phyloP scores from a whole-genome alignment of 2,888 invertebrate species.

The Drosophila ezoana region DNA sequence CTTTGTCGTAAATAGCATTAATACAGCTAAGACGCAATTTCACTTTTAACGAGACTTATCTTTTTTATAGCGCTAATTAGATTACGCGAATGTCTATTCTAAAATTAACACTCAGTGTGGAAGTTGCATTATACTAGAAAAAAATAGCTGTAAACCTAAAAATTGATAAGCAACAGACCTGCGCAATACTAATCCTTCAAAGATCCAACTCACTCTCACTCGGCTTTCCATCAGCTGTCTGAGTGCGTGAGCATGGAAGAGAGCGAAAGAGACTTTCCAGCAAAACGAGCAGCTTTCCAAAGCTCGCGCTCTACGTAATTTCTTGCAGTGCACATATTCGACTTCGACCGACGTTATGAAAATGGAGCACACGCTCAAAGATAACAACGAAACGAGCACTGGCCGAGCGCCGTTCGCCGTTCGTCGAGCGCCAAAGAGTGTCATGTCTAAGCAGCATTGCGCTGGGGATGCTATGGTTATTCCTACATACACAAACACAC shows the following conservation, averaged over 20 bases:
- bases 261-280: constrained; percentile 3
- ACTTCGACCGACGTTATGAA: constrained; percentile 31
- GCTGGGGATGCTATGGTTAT: constrained; percentile 22
- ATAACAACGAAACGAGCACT: constrained; percentile 40
- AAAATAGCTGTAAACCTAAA: neutral
- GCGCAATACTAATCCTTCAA: neutral
- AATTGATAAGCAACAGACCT: neutral
- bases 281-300: constrained; percentile 15
- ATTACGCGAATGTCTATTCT: constrained; percentile 16
- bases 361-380: constrained; percentile 34
- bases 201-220: constrained; percentile 2
- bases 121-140: neutral
- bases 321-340: constrained; percentile 43
- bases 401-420: neutral
- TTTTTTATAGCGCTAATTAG: constrained; percentile 30
- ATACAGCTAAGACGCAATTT: constrained; percentile 33
- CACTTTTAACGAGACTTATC: constrained; percentile 22
- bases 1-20: constrained; percentile 17
- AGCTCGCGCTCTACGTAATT: constrained; percentile 13
- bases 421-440: constrained; percentile 13
- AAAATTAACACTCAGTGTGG: constrained; percentile 13
- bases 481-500: constrained; percentile 13
- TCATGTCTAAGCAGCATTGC: constrained; percentile 27
- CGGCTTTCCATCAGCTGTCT: neutral
- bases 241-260: neutral